A percentile compares a stretch with the other conserved stretches of the same genome.
Evolutionary conservation across 1,140 invertebrate genomes (phyloP).

Genomic region (Microplitis demolitor): DNA sequence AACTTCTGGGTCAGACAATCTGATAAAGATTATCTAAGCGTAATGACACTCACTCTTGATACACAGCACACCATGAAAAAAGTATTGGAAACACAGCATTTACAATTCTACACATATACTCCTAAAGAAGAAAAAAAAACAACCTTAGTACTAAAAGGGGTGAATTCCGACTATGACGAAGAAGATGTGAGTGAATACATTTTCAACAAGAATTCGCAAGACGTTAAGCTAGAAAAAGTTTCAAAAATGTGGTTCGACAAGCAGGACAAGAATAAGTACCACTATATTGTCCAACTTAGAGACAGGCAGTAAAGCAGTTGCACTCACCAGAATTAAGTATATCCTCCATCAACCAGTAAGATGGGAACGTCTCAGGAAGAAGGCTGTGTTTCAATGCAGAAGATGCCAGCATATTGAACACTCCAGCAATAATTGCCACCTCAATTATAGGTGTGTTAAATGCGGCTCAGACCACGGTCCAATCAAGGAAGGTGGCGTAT

Average conservation of each 20-base stretch:
- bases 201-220: not conserved
- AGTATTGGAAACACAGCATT: not conserved
- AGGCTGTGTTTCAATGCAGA: slow-evolving; percentile 4
- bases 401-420: slow-evolving; percentile 18
- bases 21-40: too few relatives aligned
- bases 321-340: not conserved
- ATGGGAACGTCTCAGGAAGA: slow-evolving; percentile 11
- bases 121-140: slow-evolving; percentile 1
- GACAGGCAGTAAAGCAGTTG: not conserved
- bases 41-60: too few relatives aligned
- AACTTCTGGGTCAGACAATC: too few relatives aligned
- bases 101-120: not conserved
- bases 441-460: slow-evolving; percentile 17
- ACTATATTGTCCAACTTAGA: not conserved
- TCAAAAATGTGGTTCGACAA: not conserved
- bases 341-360: slow-evolving; percentile 7
- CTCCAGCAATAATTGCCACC: slow-evolving; percentile 11
- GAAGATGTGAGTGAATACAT: not conserved
- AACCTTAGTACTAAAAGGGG: slow-evolving; percentile 2
- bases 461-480: slow-evolving; percentile 11
- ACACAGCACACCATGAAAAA: not conserved
- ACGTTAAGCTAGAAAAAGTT: not conserved
- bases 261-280: not conserved
- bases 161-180: not conserved
- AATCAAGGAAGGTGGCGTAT: not conserved